Base-by-base conservation (phyloP, 2,113 vertebrate genomes). In the Numenius arquata region DNA sequence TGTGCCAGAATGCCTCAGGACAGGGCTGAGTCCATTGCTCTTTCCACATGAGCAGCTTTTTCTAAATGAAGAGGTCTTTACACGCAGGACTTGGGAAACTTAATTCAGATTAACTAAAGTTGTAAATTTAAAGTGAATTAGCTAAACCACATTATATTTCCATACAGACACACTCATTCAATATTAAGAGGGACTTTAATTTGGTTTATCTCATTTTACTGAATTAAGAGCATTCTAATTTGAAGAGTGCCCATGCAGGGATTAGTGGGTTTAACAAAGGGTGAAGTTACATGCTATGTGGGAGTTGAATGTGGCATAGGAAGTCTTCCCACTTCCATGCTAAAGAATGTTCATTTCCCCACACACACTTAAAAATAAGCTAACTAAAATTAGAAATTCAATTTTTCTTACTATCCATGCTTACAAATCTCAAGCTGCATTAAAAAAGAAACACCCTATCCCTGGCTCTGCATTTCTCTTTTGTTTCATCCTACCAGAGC, bases 91-190 rank as follows among this genome's bases (percentile, higher is more conserved):
- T 85, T 73, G 53, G 71, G 78, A 91, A 96, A 85, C 53, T 85
- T 76, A 82, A 96, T 97, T 96, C 95, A 88, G 62, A 88, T 90
- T 62, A 94, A 83, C 81, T 90, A 1, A 95, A 93, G 75, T 58
- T 85, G 91, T 83, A 78, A 94, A 91, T 91, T 68, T 76, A 82
- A 91, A 91, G 87, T 58, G 74, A 83, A 93, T 95, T 94, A 94
- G 53, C 85, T 90, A 82, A 96, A 94, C 94, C 74, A 68, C 81
- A 88, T 72, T 91, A 40, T 59, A 82, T 73, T 82, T 94, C 41
- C 62, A 20, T 85, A 62, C 48, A 66, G 53, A 93, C n/a, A 76
- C 40, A 55, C 11, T 90, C 63, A 79, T 83, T 85, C 63, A 25
- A 4, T 83, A 76, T 67, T 56, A 76, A 94, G 92, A 94, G n/a